These are phyloP conservation scores for Cephus cinctus DNA, from an alignment of 1,140 invertebrate genomes.

Conservation along the genomic window DNA sequence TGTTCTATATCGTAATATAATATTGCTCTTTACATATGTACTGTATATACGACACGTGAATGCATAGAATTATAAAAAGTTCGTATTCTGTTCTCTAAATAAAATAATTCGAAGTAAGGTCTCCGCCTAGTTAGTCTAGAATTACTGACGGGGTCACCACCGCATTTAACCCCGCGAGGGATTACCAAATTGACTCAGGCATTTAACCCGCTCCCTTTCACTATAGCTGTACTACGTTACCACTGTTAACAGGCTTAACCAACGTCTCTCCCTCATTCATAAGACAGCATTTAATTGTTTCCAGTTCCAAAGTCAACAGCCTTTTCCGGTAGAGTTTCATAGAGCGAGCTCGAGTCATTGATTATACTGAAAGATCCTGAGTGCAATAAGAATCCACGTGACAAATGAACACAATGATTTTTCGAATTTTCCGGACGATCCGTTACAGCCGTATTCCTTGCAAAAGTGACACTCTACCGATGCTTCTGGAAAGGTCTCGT, in stretches of 20 bases:
- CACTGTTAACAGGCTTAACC: constrained; percentile 16
- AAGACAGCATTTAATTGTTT: constrained; percentile 37
- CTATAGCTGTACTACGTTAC: constrained; percentile 6
- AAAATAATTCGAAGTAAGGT: constrained; percentile 21
- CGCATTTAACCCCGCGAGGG: constrained; percentile 39
- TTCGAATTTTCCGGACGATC: constrained; percentile 14
- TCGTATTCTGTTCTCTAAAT: neutral
- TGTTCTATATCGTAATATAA: no score
- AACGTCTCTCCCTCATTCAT: constrained; percentile 32
- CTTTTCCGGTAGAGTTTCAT: constrained; percentile 29
- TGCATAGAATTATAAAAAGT: neutral
- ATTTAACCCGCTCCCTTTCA: constrained; percentile 37
- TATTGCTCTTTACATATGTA: no score
- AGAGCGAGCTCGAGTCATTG: constrained; percentile 14
- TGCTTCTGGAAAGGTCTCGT: constrained; percentile 32
- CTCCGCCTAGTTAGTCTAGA: constrained; percentile 23
- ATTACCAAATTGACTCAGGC: constrained; percentile 47
- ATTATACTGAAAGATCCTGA: no score
- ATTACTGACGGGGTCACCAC: constrained; percentile 33
- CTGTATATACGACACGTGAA: no score
- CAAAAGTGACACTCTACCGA: constrained; percentile 39
- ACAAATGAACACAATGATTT: no score
- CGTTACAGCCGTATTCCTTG: constrained; percentile 38
- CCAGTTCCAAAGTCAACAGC: constrained; percentile 31
- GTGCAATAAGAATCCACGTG: no score